Percentiles rank a stretch among this genome's conserved stretches.
These are phyloP conservation scores for Polypedilum vanderplanki DNA, from an alignment of 1,140 invertebrate species.

Conservation along the genomic window DNA sequence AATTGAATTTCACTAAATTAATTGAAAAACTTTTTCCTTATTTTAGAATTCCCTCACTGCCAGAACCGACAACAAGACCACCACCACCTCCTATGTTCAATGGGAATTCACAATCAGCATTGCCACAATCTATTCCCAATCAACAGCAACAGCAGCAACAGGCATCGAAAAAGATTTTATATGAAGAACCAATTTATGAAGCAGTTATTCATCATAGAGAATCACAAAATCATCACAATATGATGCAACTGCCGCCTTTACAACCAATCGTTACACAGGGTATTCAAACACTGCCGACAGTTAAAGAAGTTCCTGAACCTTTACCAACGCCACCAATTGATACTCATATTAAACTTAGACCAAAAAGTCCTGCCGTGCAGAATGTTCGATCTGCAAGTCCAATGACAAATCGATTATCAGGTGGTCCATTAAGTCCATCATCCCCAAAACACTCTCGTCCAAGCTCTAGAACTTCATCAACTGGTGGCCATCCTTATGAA, in stretches of 20 bases:
- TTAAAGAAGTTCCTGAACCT: conserved; percentile 33
- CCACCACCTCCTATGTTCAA: conserved; percentile 47
- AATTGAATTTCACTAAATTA: not conserved
- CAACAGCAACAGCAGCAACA: conserved; percentile 35
- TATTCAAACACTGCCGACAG: conserved; percentile 21
- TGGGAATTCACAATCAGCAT: conserved; percentile 35
- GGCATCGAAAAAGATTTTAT: conserved; percentile 39
- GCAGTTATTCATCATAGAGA: conserved; percentile 65
- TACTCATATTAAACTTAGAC: conserved; percentile 37
- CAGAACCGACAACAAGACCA: conserved; percentile 66
- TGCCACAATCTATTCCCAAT: too few relatives aligned
- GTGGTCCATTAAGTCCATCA: conserved; percentile 31
- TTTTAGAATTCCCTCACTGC: conserved; percentile 51
- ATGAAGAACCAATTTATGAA: conserved; percentile 74
- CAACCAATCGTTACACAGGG: conserved; percentile 20
- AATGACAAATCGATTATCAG: conserved; percentile 23
- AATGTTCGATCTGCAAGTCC: conserved; percentile 34
- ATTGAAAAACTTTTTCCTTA: not conserved
- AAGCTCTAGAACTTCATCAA: conserved; percentile 40
- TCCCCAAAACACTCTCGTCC: conserved; percentile 45
- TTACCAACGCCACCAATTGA: conserved; percentile 43
- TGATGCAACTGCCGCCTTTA: conserved; percentile 2
- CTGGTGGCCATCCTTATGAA: conserved; percentile 44
- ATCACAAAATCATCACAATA: conserved; percentile 32
- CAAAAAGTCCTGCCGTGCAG: conserved; percentile 38